These are phyloP conservation scores for Chrysomela aeneicollis DNA, from an alignment of 2,888 invertebrate genomes.

Conservation along the genomic window DNA sequence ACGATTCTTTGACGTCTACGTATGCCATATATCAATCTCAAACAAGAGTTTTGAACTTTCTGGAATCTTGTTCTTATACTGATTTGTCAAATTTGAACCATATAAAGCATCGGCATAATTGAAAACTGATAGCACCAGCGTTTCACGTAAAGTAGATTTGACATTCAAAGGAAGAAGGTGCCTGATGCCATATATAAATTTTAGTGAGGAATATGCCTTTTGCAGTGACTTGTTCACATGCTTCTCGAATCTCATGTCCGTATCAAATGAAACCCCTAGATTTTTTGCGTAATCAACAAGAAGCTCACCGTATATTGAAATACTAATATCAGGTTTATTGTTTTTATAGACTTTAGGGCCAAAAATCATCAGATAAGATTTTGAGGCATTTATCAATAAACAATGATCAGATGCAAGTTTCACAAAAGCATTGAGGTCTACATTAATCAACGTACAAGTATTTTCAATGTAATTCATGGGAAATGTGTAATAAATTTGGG, in stretches of 20 bases:
- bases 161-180: too few species aligned
- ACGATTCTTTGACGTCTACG: too few species aligned
- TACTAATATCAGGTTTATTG: conserved; percentile 11
- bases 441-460: background rate
- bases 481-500: too few species aligned
- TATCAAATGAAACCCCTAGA: too few species aligned
- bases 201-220: too few species aligned
- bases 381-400: background rate
- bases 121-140: background rate
- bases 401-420: background rate
- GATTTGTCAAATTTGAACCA: conserved; percentile 6
- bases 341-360: background rate
- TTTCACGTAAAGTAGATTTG: background rate
- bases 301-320: too few species aligned
- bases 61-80: conserved; percentile 10
- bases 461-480: too few species aligned
- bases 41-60: conserved; percentile 1
- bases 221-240: too few species aligned
- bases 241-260: too few species aligned
- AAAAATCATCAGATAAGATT: background rate
- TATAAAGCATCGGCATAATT: background rate
- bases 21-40: background rate
- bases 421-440: background rate
- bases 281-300: too few species aligned
- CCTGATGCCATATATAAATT: too few species aligned